These are phyloP conservation scores for Macropus fuliginosus DNA, from an alignment of 2,797 vertebrate species.

Conservation along the genomic window DNA sequence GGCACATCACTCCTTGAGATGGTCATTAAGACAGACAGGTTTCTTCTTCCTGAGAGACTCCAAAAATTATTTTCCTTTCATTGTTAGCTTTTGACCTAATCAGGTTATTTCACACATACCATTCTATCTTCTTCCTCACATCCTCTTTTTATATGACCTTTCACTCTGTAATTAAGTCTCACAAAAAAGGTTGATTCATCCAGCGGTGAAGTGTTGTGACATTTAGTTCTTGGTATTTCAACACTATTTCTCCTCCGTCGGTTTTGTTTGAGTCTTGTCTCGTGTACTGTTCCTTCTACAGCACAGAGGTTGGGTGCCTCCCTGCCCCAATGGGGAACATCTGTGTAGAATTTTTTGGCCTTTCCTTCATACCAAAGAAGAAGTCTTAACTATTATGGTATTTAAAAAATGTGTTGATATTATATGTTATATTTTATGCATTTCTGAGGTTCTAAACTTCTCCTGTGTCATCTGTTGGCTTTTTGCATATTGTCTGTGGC, in stretches of 20 bases:
- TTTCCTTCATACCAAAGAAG: not conserved
- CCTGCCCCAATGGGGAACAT: not conserved
- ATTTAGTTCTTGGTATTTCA: not conserved
- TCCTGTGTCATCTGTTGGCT: not conserved
- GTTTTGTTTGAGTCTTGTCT: not conserved
- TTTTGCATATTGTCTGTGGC: too few relatives aligned
- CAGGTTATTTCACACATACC: not conserved
- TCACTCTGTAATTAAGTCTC: not conserved
- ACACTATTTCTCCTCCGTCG: not conserved
- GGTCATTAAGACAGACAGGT: not conserved
- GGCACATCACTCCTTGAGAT: not conserved
- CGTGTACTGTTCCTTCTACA: not conserved
- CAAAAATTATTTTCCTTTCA: not conserved
- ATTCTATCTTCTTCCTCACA: not conserved
- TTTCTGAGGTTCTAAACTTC: not conserved
- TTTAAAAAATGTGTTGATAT: not conserved
- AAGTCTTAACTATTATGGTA: not conserved
- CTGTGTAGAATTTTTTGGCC: not conserved
- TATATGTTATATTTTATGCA: not conserved
- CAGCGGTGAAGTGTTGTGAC: fast-evolving
- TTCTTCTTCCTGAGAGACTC: not conserved
- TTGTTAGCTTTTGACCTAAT: not conserved
- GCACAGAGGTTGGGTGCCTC: too few relatives aligned
- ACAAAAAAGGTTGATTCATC: not conserved
- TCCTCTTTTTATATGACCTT: not conserved